Evolutionary conservation across 2,888 invertebrate species (phyloP), one percentile per base, ranked within the genome.

Genomic region (Drosophila gaucha): DNA sequence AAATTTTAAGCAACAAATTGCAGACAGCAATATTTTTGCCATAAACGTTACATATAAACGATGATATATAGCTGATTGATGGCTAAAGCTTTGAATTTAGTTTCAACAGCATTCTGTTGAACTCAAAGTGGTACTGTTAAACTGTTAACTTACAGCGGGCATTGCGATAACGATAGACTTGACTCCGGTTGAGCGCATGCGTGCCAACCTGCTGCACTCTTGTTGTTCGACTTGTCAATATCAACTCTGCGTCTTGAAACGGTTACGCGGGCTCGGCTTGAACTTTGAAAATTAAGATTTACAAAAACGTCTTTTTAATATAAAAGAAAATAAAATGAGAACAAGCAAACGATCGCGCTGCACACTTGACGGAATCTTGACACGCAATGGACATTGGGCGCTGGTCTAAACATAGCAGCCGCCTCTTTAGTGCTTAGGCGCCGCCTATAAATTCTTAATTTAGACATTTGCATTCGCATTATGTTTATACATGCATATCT

Each of bases 391-490:
- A 47, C 75, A 41, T 41, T 74, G 54, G 52, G 63, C 56, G 52
- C 24, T 30, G 31, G 51, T 60, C 72, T 73, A 72, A 58, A 74
- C 74, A 74, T 73, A 67, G 66, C 60, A 49, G 60, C 74, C 63
- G 74, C 63, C 68, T 36, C 72, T 59, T 57, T 51, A 65, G 57
- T 69, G 69, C 55, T 63, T 47, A 75, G 76, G 79, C 78, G 67
- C 67, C 79, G 71, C 59, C 72, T 64, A 47, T 63, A 57, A 71
- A 67, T 68, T 83, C 84, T 77, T 73, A 76, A 79, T 83, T 79
- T 78, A 74, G 74, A 57, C 67, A 74, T 74, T 67, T 74, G 74
- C 66, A 75, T 74, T 75, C 58, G 75, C 75, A 74, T 74, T 74
- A 70, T 74, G 75, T 66, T 74, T 69, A 67, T 79, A 72, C 68